Evolutionary conservation across 1,140 invertebrate genomes (phyloP).

Genomic region (Bombyx mandarina): DNA sequence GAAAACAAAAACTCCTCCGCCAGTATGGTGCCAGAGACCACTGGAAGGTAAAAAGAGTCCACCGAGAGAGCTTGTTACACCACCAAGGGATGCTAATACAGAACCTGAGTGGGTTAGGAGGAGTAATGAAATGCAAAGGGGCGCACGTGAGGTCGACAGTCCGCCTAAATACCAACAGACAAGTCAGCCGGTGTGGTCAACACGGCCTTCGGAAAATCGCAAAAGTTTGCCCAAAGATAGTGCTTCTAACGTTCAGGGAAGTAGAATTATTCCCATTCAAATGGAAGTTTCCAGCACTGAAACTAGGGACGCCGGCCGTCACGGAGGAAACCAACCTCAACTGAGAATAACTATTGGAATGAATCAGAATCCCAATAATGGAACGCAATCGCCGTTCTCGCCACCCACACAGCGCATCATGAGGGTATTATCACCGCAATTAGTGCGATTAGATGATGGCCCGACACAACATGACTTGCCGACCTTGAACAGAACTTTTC

Average conservation of each 20-base stretch:
- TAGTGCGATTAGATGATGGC: slow-evolving; percentile 55
- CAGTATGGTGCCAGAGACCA: slow-evolving; percentile 60
- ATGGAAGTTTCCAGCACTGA: slow-evolving; percentile 62
- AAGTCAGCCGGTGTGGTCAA: slow-evolving; percentile 59
- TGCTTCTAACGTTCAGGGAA: slow-evolving; percentile 26
- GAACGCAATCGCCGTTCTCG: slow-evolving; percentile 32
- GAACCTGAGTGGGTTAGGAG: slow-evolving; percentile 61
- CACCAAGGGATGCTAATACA: slow-evolving; percentile 47
- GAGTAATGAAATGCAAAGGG: slow-evolving; percentile 55
- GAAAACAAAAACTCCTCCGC: slow-evolving; percentile 64
- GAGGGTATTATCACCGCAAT: slow-evolving; percentile 62
- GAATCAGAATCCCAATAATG: slow-evolving; percentile 39
- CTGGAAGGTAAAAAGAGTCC: slow-evolving; percentile 49
- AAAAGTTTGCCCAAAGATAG: slow-evolving; percentile 59
- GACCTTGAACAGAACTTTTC: slow-evolving; percentile 43
- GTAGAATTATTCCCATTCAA: slow-evolving; percentile 62
- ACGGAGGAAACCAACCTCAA: slow-evolving; percentile 46
- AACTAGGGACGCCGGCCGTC: slow-evolving; percentile 37
- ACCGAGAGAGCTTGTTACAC: slow-evolving; percentile 48
- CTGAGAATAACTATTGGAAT: slow-evolving; percentile 64
- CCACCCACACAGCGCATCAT: slow-evolving; percentile 64
- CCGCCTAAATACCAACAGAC: slow-evolving; percentile 55
- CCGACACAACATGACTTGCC: slow-evolving; percentile 46
- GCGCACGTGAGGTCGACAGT: slow-evolving; percentile 45
- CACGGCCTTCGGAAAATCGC: slow-evolving; percentile 56